Percentiles rank a stretch among this genome's conserved stretches.
Conservation (phyloP, 2,113 vertebrate genomes). For the Calyptomena viridis region DNA sequence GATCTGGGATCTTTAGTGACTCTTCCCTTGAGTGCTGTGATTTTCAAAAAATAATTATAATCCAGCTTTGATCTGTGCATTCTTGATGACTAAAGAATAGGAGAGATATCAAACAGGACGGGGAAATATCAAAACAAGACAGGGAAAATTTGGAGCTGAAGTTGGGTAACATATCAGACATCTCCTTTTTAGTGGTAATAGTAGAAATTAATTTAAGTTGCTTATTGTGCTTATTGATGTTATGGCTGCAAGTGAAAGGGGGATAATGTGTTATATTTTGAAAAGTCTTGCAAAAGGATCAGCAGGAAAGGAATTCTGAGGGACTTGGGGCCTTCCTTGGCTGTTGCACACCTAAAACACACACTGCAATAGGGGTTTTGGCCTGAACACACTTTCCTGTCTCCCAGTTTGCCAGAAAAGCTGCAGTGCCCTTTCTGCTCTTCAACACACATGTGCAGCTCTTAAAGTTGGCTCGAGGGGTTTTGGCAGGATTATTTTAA, state of each 20-base stretch:
- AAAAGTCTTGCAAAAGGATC: not conserved
- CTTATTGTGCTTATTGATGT: not conserved
- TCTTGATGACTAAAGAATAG: not conserved
- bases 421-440: not conserved
- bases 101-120: not conserved
- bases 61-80: not conserved
- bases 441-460: not conserved
- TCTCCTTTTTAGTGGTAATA: not conserved
- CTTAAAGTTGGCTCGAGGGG: not conserved
- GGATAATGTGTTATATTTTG: not conserved
- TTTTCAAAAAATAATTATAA: not conserved
- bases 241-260: not conserved
- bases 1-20: not conserved
- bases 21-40: not conserved
- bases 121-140: not conserved
- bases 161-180: not conserved
- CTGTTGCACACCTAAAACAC: not conserved
- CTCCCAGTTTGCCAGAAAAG: not conserved
- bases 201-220: not conserved
- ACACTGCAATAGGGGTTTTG: not conserved
- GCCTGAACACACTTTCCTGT: not conserved
- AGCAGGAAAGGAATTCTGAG: not conserved
- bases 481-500: not conserved
- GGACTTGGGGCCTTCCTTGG: not conserved
- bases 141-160: not conserved